Base-by-base conservation (phyloP, 2,888 invertebrate genomes). In the Andrena bucephala region DNA sequence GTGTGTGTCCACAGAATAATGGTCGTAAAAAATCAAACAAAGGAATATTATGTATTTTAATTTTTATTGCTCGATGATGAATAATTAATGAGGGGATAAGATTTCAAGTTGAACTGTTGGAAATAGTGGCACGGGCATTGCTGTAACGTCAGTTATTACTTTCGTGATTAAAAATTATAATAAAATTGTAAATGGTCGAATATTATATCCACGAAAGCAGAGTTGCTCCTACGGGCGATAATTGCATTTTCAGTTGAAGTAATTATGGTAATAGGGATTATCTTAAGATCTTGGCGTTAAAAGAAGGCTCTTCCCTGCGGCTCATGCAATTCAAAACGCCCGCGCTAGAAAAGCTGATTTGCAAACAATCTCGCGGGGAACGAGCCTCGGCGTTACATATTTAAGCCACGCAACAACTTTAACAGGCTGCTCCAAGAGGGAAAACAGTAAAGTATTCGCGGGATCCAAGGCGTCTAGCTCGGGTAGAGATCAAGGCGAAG, bases 401-500 rank as follows among this genome's bases (percentile, higher is more conserved):
- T 75, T 50, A 33, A 75, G 36, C 24, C 60, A 50, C 10, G 27
- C 27, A 68, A 33, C 66, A 36, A 50, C 33, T 48, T 77, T 80
- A 71, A 80, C 54, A 70, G 77, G 54, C 65, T 42, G 62, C 20
- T 67, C 3, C 20, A 10, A 10, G 60, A 68, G 20, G 16, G 4
- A 36, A 13, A 31, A 42, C 42, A 42, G 27, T 27, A 29, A 31
- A 5, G n/a, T 2, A 31, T 76, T 77, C 8, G 27, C 20, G 20
- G 42, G 48, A 73, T 69, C 63, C 57, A 65, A 10, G n/a, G 33
- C 31, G 59, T 62, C 69, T 62, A 52, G 66, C 48, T 74, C 52
- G 71, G 57, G 59, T 71, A 63, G 68, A 76, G 72, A 76, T 80
- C 80, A 81, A 72, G 70, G 70, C 65, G 50, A 83, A 83, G 81